phyloP scores from a whole-genome alignment of 2,888 invertebrate species.

The Melangyna quadrimaculata region DNA sequence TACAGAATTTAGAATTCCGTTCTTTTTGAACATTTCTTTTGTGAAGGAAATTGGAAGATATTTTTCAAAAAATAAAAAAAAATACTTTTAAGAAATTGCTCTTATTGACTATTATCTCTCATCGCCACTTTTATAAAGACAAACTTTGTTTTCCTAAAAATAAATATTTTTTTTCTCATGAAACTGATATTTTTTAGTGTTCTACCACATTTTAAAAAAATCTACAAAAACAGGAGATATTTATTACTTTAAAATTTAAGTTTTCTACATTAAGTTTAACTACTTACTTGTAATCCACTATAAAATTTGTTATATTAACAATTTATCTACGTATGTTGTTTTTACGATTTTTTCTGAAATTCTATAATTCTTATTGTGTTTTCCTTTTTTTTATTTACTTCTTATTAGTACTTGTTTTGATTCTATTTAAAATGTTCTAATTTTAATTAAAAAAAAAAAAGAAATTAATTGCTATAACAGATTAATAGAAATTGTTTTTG shows the following conservation, averaged over 20 bases:
- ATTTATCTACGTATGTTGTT: slow-evolving; percentile 35
- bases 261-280: slow-evolving; percentile 65
- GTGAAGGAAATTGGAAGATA: no score
- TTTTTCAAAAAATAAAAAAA: no score
- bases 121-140: neutral
- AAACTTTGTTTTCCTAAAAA: slow-evolving; percentile 18
- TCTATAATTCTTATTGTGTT: slow-evolving; percentile 26
- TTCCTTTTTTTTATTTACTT: slow-evolving; percentile 25
- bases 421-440: slow-evolving; percentile 62
- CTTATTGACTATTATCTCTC: neutral
- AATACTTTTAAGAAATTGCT: neutral
- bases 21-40: no score
- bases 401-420: slow-evolving; percentile 64
- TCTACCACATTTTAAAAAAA: neutral
- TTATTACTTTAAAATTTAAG: slow-evolving; percentile 52
- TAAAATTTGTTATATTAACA: slow-evolving; percentile 56
- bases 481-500: slow-evolving; percentile 26
- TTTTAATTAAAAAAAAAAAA: slow-evolving; percentile 20
- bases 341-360: slow-evolving; percentile 64
- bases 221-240: slow-evolving; percentile 39
- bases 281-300: slow-evolving; percentile 64
- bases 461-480: slow-evolving; percentile 19
- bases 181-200: no score
- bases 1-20: no score
- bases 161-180: neutral